These are phyloP conservation scores for Hirundichthys speculiger DNA, from an alignment of 2,113 vertebrate species.

Conservation along the genomic window DNA sequence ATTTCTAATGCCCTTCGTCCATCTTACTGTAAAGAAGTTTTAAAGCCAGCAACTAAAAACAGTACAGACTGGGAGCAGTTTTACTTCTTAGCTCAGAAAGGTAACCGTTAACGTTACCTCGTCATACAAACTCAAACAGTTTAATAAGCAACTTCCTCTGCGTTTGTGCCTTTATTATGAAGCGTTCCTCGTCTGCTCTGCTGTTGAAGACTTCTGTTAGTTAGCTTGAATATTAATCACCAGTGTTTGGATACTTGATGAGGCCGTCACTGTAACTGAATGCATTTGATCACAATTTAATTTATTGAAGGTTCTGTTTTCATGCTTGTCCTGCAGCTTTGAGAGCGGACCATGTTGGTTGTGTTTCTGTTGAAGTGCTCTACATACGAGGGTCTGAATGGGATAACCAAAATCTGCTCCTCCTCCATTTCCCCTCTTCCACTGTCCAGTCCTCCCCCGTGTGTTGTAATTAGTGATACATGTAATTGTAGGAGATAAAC, in stretches of 20 bases:
- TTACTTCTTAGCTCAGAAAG: too few relatives aligned
- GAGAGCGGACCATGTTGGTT: constrained; percentile 47
- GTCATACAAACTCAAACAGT: too few relatives aligned
- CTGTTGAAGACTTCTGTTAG: constrained; percentile 12
- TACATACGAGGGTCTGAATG: constrained; percentile 2
- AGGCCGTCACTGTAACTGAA: constrained; percentile 13
- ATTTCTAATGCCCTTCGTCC: too few relatives aligned
- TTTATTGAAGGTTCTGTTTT: constrained; percentile 41
- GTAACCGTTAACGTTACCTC: background rate
- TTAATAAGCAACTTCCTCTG: too few relatives aligned
- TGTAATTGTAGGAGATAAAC: background rate
- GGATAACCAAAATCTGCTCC: constrained; percentile 1
- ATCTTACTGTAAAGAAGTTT: too few relatives aligned
- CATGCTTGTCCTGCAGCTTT: constrained; percentile 4
- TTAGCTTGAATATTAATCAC: constrained; percentile 22
- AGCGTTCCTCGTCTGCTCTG: constrained; percentile 2
- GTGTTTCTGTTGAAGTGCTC: constrained; percentile 55
- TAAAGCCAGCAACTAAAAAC: too few relatives aligned
- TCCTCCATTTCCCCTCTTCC: background rate
- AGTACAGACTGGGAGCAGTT: too few relatives aligned
- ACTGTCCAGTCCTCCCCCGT: background rate
- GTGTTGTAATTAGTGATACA: background rate
- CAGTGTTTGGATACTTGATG: constrained; percentile 33
- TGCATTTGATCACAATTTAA: constrained; percentile 22
- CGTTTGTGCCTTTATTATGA: constrained; percentile 18